These are phyloP conservation scores for Eriocheir sinensis DNA, from an alignment of 1,140 invertebrate species.

Conservation along the genomic window DNA sequence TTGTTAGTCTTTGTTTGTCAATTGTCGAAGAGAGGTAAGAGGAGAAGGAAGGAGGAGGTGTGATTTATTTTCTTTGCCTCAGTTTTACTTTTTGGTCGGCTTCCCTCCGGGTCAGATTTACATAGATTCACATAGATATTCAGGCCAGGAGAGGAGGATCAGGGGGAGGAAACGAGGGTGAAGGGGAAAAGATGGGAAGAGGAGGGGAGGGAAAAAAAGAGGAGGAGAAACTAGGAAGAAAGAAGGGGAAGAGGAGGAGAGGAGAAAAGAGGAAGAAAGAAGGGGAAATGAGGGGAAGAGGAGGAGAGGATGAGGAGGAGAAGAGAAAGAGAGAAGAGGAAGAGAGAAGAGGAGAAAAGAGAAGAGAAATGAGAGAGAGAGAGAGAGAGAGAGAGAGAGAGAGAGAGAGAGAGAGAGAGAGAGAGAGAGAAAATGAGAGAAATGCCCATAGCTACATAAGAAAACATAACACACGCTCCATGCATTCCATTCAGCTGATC, in stretches of 20 bases:
- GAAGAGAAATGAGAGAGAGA: neutral
- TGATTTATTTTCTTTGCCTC: neutral
- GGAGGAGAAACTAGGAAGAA: no score
- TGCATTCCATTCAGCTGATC: no score
- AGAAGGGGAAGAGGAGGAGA: no score
- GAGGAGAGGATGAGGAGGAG: no score
- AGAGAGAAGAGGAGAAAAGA: constrained; percentile 6
- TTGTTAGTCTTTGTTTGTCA: constrained; percentile 6
- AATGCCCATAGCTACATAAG: neutral
- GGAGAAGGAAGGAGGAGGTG: neutral
- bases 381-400: constrained; percentile 20
- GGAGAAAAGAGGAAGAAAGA: no score
- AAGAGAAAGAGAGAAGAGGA: no score
- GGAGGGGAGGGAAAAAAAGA: no score
- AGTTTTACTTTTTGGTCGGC: neutral
- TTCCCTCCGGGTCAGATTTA: no score
- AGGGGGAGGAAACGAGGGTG: neutral
- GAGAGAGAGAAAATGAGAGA: neutral
- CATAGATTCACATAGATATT: no score
- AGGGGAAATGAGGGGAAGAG: no score
- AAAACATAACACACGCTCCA: neutral
- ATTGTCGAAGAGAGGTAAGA: neutral
- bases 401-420: constrained; percentile 20
- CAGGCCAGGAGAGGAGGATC: no score
- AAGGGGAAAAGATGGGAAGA: neutral